Percentiles rank a stretch among this genome's conserved stretches.
These are phyloP conservation scores for Eugnorisma glareosa DNA, from an alignment of 2,888 invertebrate species.

Conservation along the genomic window DNA sequence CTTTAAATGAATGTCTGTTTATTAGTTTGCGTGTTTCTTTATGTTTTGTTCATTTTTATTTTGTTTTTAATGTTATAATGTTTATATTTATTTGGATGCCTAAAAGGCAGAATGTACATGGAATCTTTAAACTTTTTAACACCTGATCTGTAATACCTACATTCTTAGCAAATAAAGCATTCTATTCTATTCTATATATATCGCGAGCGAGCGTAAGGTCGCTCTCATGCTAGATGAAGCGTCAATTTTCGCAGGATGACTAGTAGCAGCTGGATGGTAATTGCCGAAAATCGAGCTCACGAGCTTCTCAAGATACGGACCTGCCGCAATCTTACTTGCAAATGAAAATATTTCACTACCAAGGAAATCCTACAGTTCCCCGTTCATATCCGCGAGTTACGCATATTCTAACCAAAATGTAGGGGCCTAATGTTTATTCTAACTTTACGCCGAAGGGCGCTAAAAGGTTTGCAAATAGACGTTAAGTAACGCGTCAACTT, in stretches of 20 bases:
- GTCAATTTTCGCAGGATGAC: background rate
- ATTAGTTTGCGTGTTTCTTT: too few relatives aligned
- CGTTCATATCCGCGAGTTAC: slow-evolving; percentile 42
- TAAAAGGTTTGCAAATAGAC: slow-evolving; percentile 89
- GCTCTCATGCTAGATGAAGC: background rate
- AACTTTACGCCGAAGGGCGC: slow-evolving; percentile 84
- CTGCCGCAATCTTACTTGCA: background rate
- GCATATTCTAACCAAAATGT: slow-evolving; percentile 66
- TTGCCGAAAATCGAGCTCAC: background rate
- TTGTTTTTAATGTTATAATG: too few relatives aligned
- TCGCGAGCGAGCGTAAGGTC: background rate
- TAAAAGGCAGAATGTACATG: too few relatives aligned
- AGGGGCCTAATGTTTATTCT: slow-evolving; percentile 79
- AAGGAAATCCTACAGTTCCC: slow-evolving; percentile 14
- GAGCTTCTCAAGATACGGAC: background rate
- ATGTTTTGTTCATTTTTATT: too few relatives aligned
- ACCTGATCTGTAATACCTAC: too few relatives aligned
- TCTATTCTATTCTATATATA: too few relatives aligned
- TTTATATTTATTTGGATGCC: too few relatives aligned
- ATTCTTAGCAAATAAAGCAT: too few relatives aligned
- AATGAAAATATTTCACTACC: background rate
- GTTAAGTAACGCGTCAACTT: slow-evolving; percentile 87
- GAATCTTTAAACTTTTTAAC: too few relatives aligned
- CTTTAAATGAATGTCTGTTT: too few relatives aligned
- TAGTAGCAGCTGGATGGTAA: background rate